Evolutionary conservation across 2,888 invertebrate genomes (phyloP).

Genomic region (Dastarcus helophoroides): DNA sequence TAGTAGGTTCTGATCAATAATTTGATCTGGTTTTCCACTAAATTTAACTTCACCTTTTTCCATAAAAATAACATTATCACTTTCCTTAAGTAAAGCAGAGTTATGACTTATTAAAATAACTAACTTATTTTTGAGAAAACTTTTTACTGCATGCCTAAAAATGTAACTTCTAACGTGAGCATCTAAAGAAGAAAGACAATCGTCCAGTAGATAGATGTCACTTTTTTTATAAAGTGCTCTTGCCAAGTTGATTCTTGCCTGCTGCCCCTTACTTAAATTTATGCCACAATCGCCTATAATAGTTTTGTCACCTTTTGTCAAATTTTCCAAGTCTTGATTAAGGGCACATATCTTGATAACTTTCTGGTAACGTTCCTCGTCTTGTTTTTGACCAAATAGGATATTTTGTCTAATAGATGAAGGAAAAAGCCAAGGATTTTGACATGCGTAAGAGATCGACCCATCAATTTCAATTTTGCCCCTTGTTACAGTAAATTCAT

Average conservation of each 20-base stretch:
- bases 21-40: slow-evolving; percentile 1
- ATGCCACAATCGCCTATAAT: slow-evolving; percentile 52
- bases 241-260: slow-evolving; percentile 25
- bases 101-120: slow-evolving; percentile 25
- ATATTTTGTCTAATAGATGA: slow-evolving; percentile 26
- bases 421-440: slow-evolving; percentile 28
- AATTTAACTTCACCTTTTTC: slow-evolving; percentile 4
- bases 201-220: slow-evolving; percentile 26
- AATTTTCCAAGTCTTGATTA: slow-evolving; percentile 38
- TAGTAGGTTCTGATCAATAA: neutral
- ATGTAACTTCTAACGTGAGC: slow-evolving; percentile 20
- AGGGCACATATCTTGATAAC: slow-evolving; percentile 37
- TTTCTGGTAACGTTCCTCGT: slow-evolving; percentile 27
- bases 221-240: slow-evolving; percentile 24
- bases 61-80: slow-evolving; percentile 15
- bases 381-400: slow-evolving; percentile 29
- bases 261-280: slow-evolving; percentile 48
- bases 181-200: slow-evolving; percentile 23
- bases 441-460: slow-evolving; percentile 23
- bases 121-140: slow-evolving; percentile 24
- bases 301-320: slow-evolving; percentile 35
- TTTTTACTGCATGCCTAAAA: slow-evolving; percentile 21
- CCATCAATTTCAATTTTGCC: slow-evolving; percentile 20
- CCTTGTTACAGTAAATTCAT: slow-evolving; percentile 17
- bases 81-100: slow-evolving; percentile 20